phyloP scores from a whole-genome alignment of 2,797 vertebrate species.

The Alosa sapidissima region DNA sequence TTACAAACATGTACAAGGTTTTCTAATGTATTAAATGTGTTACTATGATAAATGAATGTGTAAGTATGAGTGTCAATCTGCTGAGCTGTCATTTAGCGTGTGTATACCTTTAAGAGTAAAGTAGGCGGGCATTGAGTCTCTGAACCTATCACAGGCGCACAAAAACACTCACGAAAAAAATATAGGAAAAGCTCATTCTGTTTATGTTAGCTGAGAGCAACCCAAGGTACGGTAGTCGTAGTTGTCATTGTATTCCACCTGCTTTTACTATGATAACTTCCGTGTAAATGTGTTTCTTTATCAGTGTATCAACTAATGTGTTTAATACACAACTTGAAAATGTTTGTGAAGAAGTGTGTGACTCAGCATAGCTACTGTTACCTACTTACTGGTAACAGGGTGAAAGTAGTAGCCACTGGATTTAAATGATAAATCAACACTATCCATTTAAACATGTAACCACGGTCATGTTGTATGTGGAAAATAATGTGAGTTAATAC shows the following conservation, averaged over 20 bases:
- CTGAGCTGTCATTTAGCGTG: constrained; percentile 16
- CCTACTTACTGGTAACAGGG: background rate
- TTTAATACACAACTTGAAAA: background rate
- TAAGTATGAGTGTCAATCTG: background rate
- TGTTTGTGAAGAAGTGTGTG: constrained; percentile 1
- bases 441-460: background rate
- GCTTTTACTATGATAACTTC: background rate
- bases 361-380: constrained; percentile 10
- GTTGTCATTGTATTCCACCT: background rate
- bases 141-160: constrained; percentile 64
- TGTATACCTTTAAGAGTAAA: constrained; percentile 67
- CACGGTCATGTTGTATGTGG: background rate
- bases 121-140: constrained; percentile 55
- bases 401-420: background rate
- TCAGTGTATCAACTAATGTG: background rate
- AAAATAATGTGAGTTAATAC: background rate
- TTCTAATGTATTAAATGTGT: background rate
- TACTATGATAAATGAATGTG: background rate
- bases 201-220: background rate
- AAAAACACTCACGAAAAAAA: constrained; percentile 38
- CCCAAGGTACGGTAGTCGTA: background rate
- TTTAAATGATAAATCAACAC: background rate
- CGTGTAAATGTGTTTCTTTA: background rate
- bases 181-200: constrained; percentile 69
- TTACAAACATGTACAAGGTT: background rate